Conservation (phyloP, 2,797 vertebrate species). For the Pygocentrus nattereri region DNA sequence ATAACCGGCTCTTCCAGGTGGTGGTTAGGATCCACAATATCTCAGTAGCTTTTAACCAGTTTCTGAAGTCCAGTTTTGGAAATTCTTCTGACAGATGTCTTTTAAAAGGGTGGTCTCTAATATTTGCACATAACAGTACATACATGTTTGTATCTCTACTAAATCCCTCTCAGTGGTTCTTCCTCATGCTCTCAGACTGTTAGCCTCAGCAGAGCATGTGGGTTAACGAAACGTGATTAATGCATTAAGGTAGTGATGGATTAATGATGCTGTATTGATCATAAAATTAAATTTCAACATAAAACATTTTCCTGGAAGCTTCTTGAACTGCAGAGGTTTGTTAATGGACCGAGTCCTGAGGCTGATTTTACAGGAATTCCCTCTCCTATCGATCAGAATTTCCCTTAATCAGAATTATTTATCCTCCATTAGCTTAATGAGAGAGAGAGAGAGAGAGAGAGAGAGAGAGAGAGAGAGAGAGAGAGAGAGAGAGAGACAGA, state of each 20-base stretch:
- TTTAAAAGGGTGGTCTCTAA: too few species aligned
- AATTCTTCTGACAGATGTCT: too few species aligned
- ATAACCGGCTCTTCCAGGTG: too few species aligned
- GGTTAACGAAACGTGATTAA: not conserved
- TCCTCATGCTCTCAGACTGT: too few species aligned
- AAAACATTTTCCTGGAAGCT: not conserved
- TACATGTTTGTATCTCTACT: too few species aligned
- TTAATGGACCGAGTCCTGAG: conserved; percentile 4
- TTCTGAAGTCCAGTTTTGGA: too few species aligned
- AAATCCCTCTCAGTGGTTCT: too few species aligned
- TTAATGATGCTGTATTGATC: conserved; percentile 2
- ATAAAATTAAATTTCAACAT: conserved; percentile 14
- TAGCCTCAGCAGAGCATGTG: too few species aligned
- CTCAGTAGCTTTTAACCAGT: too few species aligned
- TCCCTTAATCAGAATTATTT: not conserved
- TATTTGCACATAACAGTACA: too few species aligned
- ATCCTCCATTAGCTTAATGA: conserved; percentile 7
- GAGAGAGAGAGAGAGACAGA: not conserved
- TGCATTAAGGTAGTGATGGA: conserved; percentile 1
- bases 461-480: too few species aligned
- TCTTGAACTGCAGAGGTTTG: not conserved
- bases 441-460: not conserved
- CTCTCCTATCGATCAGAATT: not conserved
- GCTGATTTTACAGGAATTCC: conserved; percentile 21
- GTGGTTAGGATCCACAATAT: too few species aligned